phyloP scores from a whole-genome alignment of 2,888 invertebrate species.

The Bursaphelenchus okinawaensis region DNA sequence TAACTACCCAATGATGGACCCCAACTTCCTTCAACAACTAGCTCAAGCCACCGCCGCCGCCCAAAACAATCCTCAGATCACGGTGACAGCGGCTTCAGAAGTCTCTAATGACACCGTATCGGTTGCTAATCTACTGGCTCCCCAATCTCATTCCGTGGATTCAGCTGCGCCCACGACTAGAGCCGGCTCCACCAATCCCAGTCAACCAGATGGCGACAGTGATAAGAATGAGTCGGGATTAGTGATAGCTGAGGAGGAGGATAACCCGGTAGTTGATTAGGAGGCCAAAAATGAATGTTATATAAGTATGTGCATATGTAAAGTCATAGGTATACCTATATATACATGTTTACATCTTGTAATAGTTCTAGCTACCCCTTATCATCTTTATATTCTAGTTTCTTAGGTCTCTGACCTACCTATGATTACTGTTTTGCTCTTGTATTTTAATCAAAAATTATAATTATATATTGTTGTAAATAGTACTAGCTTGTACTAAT shows the following conservation, averaged over 20 bases:
- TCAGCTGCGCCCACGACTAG: not conserved
- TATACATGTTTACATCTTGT: no score
- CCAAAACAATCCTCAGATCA: not conserved
- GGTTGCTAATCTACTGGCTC: not conserved
- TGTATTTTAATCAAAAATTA: no score
- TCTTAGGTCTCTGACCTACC: no score
- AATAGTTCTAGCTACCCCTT: no score
- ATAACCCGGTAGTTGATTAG: slow-evolving; percentile 12
- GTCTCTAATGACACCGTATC: not conserved
- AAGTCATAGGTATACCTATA: no score
- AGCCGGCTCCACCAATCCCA: not conserved
- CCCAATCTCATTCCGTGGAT: not conserved
- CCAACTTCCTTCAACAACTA: not conserved
- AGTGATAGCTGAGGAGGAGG: slow-evolving; percentile 6
- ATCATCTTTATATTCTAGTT: no score
- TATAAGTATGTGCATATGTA: no score
- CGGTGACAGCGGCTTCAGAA: not conserved
- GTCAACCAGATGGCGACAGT: not conserved
- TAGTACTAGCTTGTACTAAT: no score
- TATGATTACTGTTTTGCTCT: no score
- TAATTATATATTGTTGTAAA: no score
- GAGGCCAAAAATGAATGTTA: no score
- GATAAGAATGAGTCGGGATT: not conserved
- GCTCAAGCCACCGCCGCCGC: not conserved
- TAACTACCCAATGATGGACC: not conserved